Base-by-base conservation (phyloP, 2,113 vertebrate species). In the Tautogolabrus adspersus region DNA sequence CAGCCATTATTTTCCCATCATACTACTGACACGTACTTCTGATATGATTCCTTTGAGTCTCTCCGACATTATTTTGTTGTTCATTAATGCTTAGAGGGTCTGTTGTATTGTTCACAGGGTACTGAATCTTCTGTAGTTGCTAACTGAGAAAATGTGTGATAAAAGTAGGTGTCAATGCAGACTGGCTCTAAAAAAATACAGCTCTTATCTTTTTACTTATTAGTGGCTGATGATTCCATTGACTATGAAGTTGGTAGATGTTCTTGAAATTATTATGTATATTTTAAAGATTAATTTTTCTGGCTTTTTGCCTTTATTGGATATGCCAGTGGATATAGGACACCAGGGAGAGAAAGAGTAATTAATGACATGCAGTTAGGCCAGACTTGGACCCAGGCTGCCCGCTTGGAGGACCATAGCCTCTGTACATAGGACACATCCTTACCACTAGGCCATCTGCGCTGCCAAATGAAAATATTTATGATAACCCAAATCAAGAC, bases 11-110 rank as follows among this genome's bases (percentile, higher is more conserved):
- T 6, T 47, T 47, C 16, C 12, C 38, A 64, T 82, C 60, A 77
- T 38, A 47, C 10, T 64, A 23, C 60, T 64, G 57, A 10, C 38
- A 44, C 46, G 16, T 49, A 18, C 6, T 63, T 38, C 71, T 68
- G 15, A 18, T 18, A 19, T 18, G 18, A 49, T 7, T 58, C 58
- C 55, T 78, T 26, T 42, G 37, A 59, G 44, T 77, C 52, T 66
- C 55, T 72, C 79, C 64, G 51, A 77, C 46, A 57, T 71, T 66
- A 57, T 61, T 72, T 62, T 10, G 30, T 58, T 42, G 12, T 61
- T 65, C 57, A 58, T 74, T 61, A 59, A 60, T 76, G 21, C 40
- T 56, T 71, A 58, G 30, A 49, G 38, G 38, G 30, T 23, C 59
- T 58, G 57, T 58, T 51, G 60, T 52, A 47, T 66, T 69, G 18